phyloP scores from a whole-genome alignment of 2,113 vertebrate genomes.

The Petrocephalus zakoni region DNA sequence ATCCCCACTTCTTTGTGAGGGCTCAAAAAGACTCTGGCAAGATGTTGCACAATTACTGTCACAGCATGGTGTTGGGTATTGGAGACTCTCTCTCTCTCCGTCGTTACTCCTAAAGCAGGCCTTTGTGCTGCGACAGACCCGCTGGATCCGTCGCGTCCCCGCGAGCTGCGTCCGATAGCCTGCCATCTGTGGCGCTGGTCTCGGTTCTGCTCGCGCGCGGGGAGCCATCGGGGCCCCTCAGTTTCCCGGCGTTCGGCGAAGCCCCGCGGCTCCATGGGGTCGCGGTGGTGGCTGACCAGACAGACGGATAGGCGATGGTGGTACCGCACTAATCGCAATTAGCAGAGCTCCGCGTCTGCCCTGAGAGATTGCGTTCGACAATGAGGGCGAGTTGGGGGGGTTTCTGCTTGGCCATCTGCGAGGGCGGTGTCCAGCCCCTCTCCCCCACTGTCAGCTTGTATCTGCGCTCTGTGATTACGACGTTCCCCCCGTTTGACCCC shows the following conservation, averaged over 20 bases:
- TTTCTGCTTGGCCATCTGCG: slow-evolving; percentile 13
- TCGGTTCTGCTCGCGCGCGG: not conserved
- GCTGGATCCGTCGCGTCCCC: not conserved
- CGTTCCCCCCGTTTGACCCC: not conserved
- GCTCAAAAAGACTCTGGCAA: slow-evolving; percentile 4
- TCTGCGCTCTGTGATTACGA: not conserved
- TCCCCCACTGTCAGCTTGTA: not conserved
- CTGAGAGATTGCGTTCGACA: slow-evolving; percentile 19
- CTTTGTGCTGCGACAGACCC: not conserved
- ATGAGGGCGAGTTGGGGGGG: not conserved
- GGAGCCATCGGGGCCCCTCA: not conserved
- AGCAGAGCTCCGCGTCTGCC: slow-evolving; percentile 24
- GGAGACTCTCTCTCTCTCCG: not conserved
- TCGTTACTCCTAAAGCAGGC: not conserved
- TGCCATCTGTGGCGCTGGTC: slow-evolving; percentile 25
- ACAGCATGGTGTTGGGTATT: slow-evolving; percentile 1
- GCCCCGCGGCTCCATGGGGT: slow-evolving; percentile 10
- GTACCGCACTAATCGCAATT: slow-evolving; percentile 34
- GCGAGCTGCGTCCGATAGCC: slow-evolving; percentile 15
- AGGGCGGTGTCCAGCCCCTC: not conserved
- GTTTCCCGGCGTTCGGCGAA: not conserved
- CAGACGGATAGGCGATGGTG: slow-evolving; percentile 5
- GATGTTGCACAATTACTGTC: not conserved
- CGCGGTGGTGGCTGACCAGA: not conserved
- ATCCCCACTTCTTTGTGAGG: not conserved